These are phyloP conservation scores for Amiota minor DNA, from an alignment of 2,888 invertebrate genomes.

Conservation along the genomic window DNA sequence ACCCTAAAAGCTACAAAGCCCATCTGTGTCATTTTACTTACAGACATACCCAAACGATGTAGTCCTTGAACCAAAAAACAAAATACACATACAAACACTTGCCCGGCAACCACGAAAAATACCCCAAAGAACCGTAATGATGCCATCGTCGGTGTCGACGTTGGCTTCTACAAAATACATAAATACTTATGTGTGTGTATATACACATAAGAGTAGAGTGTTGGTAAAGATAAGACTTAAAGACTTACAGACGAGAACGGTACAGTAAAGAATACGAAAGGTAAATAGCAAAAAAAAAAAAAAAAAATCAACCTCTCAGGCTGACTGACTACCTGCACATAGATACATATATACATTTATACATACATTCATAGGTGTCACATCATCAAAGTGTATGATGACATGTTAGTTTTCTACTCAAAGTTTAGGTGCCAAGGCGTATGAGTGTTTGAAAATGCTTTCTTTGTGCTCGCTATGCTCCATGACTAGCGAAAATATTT, in stretches of 20 bases:
- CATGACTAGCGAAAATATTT: constrained; percentile 34
- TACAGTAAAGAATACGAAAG: neutral
- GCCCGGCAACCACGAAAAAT: constrained; percentile 7
- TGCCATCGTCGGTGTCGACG: constrained; percentile 5
- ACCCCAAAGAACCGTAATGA: constrained; percentile 23
- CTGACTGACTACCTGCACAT: neutral
- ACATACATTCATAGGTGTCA: constrained; percentile 13
- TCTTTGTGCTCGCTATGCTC: neutral
- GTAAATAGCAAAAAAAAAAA: no score
- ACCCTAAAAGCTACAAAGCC: neutral
- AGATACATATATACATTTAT: neutral
- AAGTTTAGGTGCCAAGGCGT: constrained; percentile 32
- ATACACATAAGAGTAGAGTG: no score
- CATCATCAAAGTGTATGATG: constrained; percentile 45
- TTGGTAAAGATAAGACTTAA: no score
- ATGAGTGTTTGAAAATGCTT: neutral
- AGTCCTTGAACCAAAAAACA: constrained; percentile 17
- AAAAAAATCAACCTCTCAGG: no score
- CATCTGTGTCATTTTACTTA: neutral
- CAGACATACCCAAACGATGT: neutral
- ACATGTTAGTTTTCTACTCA: constrained; percentile 50
- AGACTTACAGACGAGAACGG: neutral
- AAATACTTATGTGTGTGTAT: neutral
- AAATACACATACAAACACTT: neutral
- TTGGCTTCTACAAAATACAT: neutral